A percentile compares a stretch with the other conserved stretches of the same genome.
phyloP scores from a whole-genome alignment of 1,140 invertebrate species.

The Pinna nobilis region DNA sequence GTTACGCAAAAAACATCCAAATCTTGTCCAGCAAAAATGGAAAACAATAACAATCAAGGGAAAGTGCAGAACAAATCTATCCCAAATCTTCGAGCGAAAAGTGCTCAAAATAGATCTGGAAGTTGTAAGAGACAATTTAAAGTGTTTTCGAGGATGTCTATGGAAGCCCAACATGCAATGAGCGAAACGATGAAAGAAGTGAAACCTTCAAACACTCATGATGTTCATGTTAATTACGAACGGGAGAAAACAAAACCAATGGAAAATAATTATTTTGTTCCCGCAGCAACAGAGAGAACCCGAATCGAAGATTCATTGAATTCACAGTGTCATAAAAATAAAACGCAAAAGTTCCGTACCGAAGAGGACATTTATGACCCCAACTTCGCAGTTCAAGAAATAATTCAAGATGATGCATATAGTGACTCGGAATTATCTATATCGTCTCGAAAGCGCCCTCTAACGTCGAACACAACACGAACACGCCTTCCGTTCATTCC shows the following conservation, averaged over 20 bases:
- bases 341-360: neutral
- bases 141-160: slow-evolving; percentile 56
- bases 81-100: slow-evolving; percentile 10
- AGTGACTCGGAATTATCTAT: slow-evolving; percentile 33
- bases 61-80: neutral
- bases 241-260: slow-evolving; percentile 4
- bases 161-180: slow-evolving; percentile 55
- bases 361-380: slow-evolving; percentile 12
- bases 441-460: slow-evolving; percentile 4
- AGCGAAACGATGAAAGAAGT: slow-evolving; percentile 51
- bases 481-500: slow-evolving; percentile 43
- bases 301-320: neutral
- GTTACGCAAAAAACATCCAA: slow-evolving; percentile 44
- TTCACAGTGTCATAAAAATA: neutral
- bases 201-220: neutral
- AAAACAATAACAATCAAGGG: neutral
- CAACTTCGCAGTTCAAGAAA: neutral
- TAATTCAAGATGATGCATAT: slow-evolving; percentile 5
- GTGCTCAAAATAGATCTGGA: neutral
- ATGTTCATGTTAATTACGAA: neutral
- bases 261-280: neutral
- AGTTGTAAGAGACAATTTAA: slow-evolving; percentile 22
- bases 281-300: neutral
- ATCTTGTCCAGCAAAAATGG: slow-evolving; percentile 45
- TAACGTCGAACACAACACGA: slow-evolving; percentile 7